Percentiles rank a stretch among this genome's conserved stretches.
These are phyloP conservation scores for Drosophila niveifrons DNA, from an alignment of 2,888 invertebrate genomes.

Conservation along the genomic window DNA sequence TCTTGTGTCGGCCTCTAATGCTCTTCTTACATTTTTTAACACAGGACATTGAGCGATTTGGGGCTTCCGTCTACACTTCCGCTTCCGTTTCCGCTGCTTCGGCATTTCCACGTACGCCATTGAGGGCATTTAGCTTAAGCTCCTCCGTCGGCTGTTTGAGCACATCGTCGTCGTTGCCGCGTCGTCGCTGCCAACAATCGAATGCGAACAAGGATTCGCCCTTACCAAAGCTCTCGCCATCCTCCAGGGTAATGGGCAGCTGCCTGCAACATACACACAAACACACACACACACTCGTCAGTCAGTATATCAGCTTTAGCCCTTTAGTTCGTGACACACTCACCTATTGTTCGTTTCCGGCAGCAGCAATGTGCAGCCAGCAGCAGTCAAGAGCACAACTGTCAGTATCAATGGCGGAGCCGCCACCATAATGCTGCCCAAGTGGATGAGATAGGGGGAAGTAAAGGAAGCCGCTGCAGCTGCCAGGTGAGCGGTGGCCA, in stretches of 20 bases:
- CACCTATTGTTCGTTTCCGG: conserved; percentile 87
- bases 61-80: conserved; percentile 21
- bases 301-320: background rate
- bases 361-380: conserved; percentile 86
- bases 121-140: conserved; percentile 48
- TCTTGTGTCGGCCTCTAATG: conserved; percentile 14
- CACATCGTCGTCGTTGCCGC: conserved; percentile 47
- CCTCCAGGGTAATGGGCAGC: conserved; percentile 87
- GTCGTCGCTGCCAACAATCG: conserved; percentile 67
- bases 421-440: conserved; percentile 56
- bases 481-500: conserved; percentile 87
- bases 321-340: conserved; percentile 1
- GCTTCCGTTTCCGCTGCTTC: conserved; percentile 43
- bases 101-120: conserved; percentile 30
- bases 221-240: conserved; percentile 87
- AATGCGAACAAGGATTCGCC: conserved; percentile 86
- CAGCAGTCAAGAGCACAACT: conserved; percentile 85
- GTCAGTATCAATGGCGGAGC: conserved; percentile 86
- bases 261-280: conserved; percentile 72
- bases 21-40: conserved; percentile 19
- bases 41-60: conserved; percentile 11
- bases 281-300: no score
- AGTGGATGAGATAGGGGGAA: conserved; percentile 84
- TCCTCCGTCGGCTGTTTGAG: conserved; percentile 55
- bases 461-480: conserved; percentile 87